Base-by-base conservation (phyloP, 2,797 vertebrate species). In the Myotis planiceps region DNA sequence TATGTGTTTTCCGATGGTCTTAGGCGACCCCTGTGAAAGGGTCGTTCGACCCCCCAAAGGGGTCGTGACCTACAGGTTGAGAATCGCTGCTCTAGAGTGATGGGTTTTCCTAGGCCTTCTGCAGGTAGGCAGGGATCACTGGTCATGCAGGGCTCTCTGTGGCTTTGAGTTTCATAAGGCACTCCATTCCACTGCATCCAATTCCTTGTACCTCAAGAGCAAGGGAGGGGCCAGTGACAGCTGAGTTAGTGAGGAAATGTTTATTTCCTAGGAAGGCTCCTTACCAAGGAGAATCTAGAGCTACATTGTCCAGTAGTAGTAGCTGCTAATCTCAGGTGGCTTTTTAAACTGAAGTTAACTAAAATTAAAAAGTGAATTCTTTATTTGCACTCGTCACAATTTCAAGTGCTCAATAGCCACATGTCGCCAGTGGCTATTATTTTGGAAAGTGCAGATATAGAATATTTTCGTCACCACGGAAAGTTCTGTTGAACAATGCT, bases 331-430 rank as follows among this genome's bases (percentile, higher is more conserved):
- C 34, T 90, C 7, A 39, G 21, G 21, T 84, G 47, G 23, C 68
- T 84, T 92, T 92, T 83, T 13, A 82, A 89, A 51, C 71, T 68
- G 32, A 84, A 83, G 32, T 96, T 87, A 68, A 45, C 72, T 92
- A 69, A 86, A 90, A 78, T 42, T 34, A 49, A 92, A 87, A 90
- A 65, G 78, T 58, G 32, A 79, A 6, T 84, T 75, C 34, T 51
- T 90, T 25, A 25, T 84, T 91, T 80, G 21, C n/a, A 80, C 58
- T 79, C 47, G n/a, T 21, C 63, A 74, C 47, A 78, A 72, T 94
- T 76, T 80, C 42, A 32, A 9, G 15, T 82, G 15, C 60, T 55
- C 39, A 49, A 25, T 71, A 88, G 90, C 90, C 39, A 66, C 29
- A 15, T 65, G 2, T 65, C n/a, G 1, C 66, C 69, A 29, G 6